These are phyloP conservation scores for Eulemur coronatus DNA, from an alignment of 2,797 vertebrate genomes.

Conservation along the genomic window DNA sequence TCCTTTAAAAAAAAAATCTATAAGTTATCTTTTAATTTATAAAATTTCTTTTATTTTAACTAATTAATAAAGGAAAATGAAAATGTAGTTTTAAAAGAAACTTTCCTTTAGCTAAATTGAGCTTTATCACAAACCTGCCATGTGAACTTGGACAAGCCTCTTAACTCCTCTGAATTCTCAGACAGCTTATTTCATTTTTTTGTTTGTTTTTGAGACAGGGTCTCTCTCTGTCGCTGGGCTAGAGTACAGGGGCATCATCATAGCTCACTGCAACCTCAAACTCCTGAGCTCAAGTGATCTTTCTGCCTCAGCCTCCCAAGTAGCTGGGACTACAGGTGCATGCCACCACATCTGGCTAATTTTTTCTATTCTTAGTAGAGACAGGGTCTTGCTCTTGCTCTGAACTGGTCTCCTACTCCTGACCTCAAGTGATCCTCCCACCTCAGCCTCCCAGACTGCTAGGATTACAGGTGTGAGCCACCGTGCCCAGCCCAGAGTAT, in stretches of 20 bases:
- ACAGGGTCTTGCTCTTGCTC: neutral
- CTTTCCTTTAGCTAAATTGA: neutral
- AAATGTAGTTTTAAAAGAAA: constrained; percentile 24
- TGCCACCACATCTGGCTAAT: neutral
- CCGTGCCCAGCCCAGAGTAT: neutral
- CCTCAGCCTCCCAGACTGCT: neutral
- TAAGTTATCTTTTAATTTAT: neutral
- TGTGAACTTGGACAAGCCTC: neutral
- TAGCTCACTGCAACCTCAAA: neutral
- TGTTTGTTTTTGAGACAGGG: neutral
- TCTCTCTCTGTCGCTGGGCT: neutral
- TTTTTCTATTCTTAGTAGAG: neutral
- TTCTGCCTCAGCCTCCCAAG: neutral
- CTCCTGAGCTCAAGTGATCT: neutral
- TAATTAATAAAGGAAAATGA: neutral
- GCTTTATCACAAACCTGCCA: neutral
- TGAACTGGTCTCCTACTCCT: neutral
- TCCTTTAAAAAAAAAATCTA: neutral
- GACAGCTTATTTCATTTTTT: neutral
- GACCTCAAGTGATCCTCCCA: neutral
- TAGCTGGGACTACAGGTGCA: neutral
- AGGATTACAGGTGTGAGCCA: neutral
- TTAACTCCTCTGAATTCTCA: neutral
- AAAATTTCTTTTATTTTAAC: constrained; percentile 1
- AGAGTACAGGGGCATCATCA: neutral